These are phyloP conservation scores for Platycercus adscitus DNA, from an alignment of 2,113 vertebrate genomes.

Conservation along the genomic window DNA sequence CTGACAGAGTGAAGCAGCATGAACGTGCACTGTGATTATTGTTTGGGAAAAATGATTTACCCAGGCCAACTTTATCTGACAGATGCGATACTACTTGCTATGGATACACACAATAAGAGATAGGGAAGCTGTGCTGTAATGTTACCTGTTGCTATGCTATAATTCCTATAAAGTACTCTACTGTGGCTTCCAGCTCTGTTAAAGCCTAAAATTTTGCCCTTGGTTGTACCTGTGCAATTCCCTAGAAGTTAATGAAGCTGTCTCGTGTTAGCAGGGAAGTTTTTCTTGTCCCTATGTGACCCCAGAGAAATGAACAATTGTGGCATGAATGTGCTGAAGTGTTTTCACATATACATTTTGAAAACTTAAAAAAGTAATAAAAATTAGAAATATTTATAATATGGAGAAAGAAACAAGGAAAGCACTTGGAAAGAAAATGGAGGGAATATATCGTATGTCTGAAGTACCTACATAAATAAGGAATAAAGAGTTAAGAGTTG, in stretches of 20 bases:
- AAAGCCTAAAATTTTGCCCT: not conserved
- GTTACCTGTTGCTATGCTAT: not conserved
- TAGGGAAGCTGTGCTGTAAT: not conserved
- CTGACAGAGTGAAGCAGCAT: not conserved
- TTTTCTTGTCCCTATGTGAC: not conserved
- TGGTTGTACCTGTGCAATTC: not conserved
- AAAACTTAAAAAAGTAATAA: not conserved
- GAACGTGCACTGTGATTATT: not conserved
- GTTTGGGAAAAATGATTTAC: not conserved
- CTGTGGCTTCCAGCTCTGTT: not conserved
- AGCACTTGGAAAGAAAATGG: not conserved
- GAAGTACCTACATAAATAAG: not conserved
- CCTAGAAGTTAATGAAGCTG: not conserved
- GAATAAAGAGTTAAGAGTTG: not conserved
- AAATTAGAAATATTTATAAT: not conserved
- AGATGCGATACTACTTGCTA: slow-evolving; percentile 25
- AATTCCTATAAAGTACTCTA: not conserved
- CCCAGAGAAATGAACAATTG: not conserved
- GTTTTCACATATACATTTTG: not conserved
- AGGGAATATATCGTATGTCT: not conserved
- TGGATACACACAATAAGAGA: not conserved
- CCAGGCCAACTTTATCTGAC: not conserved
- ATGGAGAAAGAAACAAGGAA: not conserved
- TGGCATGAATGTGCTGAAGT: rapidly evolving
- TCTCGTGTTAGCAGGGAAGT: not conserved